phyloP scores from a whole-genome alignment of 2,888 invertebrate genomes.

The Ommatoiulus sabulosus region DNA sequence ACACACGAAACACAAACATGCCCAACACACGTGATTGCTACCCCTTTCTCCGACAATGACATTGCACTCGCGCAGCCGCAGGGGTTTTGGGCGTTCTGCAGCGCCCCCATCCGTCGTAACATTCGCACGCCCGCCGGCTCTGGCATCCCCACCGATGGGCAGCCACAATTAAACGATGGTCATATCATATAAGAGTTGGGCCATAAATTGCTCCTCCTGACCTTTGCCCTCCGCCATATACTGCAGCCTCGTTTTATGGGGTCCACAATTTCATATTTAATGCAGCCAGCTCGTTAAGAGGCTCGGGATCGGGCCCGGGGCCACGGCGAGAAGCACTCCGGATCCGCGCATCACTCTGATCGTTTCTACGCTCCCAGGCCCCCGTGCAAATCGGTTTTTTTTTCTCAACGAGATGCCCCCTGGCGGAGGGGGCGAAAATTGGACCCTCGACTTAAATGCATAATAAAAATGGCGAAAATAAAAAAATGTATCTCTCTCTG shows the following conservation, averaged over 20 bases:
- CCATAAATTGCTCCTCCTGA: background rate
- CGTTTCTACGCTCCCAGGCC: constrained; percentile 27
- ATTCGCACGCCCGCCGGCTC: background rate
- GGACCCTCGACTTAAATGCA: background rate
- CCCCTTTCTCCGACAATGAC: background rate
- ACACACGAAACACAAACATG: too few relatives aligned
- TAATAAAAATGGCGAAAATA: background rate
- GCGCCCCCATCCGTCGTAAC: background rate
- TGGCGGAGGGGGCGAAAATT: background rate
- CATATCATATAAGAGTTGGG: background rate
- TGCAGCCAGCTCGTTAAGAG: background rate
- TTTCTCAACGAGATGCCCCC: background rate
- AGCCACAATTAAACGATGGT: constrained; percentile 8
- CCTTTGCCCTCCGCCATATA: constrained; percentile 20
- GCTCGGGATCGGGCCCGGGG: background rate
- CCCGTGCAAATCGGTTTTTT: background rate
- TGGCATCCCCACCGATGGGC: background rate
- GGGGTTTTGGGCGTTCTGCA: too few relatives aligned
- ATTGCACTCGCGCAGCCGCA: background rate
- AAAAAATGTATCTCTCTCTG: background rate
- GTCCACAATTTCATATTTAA: constrained; percentile 28
- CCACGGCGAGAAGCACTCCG: background rate
- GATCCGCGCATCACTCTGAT: constrained; percentile 7
- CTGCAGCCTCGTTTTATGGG: constrained; percentile 31
- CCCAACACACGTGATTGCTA: too few relatives aligned